Base-by-base conservation (phyloP, 2,113 vertebrate species). In the Cyanoramphus novaezelandiae region DNA sequence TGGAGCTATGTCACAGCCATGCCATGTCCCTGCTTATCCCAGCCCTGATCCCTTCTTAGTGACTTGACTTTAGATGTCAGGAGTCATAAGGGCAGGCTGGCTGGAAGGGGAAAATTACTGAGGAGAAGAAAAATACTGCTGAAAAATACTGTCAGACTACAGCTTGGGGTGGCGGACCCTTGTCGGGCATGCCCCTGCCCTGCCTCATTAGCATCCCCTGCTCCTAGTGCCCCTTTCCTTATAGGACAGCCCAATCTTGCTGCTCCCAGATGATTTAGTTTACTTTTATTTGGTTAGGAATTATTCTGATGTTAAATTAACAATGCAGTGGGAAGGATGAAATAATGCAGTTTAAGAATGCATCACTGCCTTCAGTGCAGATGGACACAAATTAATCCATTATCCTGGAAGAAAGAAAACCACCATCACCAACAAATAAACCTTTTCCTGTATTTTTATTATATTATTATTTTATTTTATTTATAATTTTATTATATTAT, bases 161-260 rank as follows among this genome's bases (percentile, higher is more conserved):
- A 2, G 1, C 7, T 44, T 3, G 1, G 5, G 6, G 17, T 47
- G 13, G 3, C 59, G 24, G 20, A 13, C 11, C 10, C 2, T 31
- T 55, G 7, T 25, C 3, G 1, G 15, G 9, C 11, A 62, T 31
- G 17, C 1, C 35, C 9, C 5, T 37, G 49, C 20, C 35, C 18
- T 49, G 14, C 1, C 28, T 57, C 13, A 2, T 57, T 57, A 50
- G 29, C 14, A 23, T 2, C 20, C 3, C 1, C 27, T 28, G 1
- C 6, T 52, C 2, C 6, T 25, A 10, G 8, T 52, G 13, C 3
- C 9, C 5, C 13, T 55, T 70, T 47, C 6, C 11, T 43, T 59
- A 47, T 10, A n/a, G 3, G 28, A 13, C 5, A 53, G 5, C 5
- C 53, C 3, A 0, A 6, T 49, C 39, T 64, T 78, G 11, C 23